Evolutionary conservation across 2,888 invertebrate genomes (phyloP), one percentile per base, ranked within the genome.

Genomic region (Metellina segmentata): DNA sequence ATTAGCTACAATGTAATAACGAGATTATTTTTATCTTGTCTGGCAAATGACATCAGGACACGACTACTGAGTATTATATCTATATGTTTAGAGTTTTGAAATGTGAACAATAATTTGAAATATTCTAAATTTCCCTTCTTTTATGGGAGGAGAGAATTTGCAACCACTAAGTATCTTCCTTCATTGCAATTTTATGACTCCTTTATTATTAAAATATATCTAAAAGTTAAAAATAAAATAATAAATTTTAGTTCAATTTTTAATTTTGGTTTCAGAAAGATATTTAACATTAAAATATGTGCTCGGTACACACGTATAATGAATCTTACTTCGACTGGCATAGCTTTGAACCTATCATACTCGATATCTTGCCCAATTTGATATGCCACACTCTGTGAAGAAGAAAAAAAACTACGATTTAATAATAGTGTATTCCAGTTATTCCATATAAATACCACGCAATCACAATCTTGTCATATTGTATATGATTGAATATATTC

Each of bases 341-440:
- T 81, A 7, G 79, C 20, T 61, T 20, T 79, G 53, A 87, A 87
- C 16, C 48, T 48, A 81, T 87, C 81, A 94, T 1, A 95, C 95
- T n/a, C 98, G 7, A 74, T 82, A 4, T 89, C 82, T 52, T 82
- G 61, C 75, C 51, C 81, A 81, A 89, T 82, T 20, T 52, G 51
- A 52, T 70, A n/a, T 0, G 82, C 89, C 6, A 89, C 53, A 0
- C 70, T 49, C 86, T 86, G 49, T 34, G 81, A 81, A 16, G 9
- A 71, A 72, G 6, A n/a, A 11, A 69, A 34, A 48, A 34, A 34
- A 34, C 4, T 34, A 2, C 34, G 34, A 1, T 34, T 34, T 34
- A 34, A 2, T 34, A 34, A 34, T 34, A 34, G 34, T 4, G 34
- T 34, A 34, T 34, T 34, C 13, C n/a, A 7, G 16, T 7, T 61